A percentile compares a stretch with the other conserved stretches of the same genome.
phyloP scores from a whole-genome alignment of 2,888 invertebrate species.

The Drosophila cyrtoloma region DNA sequence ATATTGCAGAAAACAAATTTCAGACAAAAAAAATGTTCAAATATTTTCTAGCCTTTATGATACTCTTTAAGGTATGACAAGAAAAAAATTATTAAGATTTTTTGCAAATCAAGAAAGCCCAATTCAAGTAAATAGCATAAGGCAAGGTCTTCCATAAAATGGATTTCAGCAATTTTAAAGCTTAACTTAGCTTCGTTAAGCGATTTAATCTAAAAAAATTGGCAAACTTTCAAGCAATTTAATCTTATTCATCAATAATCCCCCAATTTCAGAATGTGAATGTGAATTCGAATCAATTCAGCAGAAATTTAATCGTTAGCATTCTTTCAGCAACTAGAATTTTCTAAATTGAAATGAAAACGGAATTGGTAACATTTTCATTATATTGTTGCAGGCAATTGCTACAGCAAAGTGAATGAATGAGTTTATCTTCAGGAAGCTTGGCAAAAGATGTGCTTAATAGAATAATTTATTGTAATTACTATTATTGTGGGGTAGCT shows the following conservation, averaged over 20 bases:
- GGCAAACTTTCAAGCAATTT: slow-evolving; percentile 1
- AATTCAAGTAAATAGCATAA: background rate
- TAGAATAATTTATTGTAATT: slow-evolving; percentile 65
- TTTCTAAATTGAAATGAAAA: slow-evolving; percentile 17
- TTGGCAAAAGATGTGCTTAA: slow-evolving; percentile 37
- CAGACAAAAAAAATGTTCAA: background rate
- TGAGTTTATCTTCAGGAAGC: slow-evolving; percentile 11
- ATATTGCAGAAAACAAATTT: no score
- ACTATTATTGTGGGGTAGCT: slow-evolving; percentile 40
- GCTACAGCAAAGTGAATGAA: slow-evolving; percentile 15
- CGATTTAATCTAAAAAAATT: background rate
- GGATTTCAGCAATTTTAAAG: background rate
- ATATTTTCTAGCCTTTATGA: background rate
- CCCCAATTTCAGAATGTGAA: background rate
- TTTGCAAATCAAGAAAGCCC: background rate
- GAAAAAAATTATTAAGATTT: background rate
- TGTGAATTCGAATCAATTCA: slow-evolving; percentile 28
- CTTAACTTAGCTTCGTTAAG: background rate
- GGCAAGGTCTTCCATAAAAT: background rate
- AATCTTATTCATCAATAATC: slow-evolving; percentile 6
- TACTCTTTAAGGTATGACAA: no score
- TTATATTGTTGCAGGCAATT: slow-evolving; percentile 4
- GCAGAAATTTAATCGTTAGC: slow-evolving; percentile 23
- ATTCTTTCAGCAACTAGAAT: slow-evolving; percentile 13
- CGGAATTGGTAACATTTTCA: slow-evolving; percentile 7